These are phyloP conservation scores for Philopotamus ludificatus DNA, from an alignment of 1,140 invertebrate species.

Conservation along the genomic window DNA sequence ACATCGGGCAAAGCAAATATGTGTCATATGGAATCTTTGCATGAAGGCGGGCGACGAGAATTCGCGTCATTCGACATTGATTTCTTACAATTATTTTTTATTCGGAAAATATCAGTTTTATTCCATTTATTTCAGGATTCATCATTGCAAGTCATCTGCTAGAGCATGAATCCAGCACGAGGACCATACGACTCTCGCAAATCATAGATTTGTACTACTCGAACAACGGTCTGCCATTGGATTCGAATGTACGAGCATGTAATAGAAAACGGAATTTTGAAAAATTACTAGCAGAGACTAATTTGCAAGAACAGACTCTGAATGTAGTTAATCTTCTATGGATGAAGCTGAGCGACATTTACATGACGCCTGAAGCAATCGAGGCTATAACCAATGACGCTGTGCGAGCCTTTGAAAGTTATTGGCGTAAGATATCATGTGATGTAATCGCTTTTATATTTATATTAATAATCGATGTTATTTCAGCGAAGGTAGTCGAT, in stretches of 20 bases:
- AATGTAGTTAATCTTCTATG: slow-evolving; percentile 51
- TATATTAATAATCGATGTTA: slow-evolving; percentile 4
- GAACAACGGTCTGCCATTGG: slow-evolving; percentile 58
- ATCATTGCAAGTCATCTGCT: slow-evolving; percentile 59
- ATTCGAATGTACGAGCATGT: slow-evolving; percentile 58
- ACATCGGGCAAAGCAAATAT: no score
- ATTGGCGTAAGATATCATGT: slow-evolving; percentile 49
- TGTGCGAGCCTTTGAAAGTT: slow-evolving; percentile 48
- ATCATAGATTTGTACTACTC: slow-evolving; percentile 71
- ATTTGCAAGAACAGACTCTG: slow-evolving; percentile 48
- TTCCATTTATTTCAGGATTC: slow-evolving; percentile 52
- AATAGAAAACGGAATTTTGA: slow-evolving; percentile 55
- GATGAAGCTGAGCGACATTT: slow-evolving; percentile 50
- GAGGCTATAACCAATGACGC: slow-evolving; percentile 48
- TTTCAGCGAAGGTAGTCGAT: slow-evolving; percentile 37
- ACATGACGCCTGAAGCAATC: slow-evolving; percentile 49
- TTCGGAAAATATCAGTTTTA: neutral
- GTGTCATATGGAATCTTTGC: no score
- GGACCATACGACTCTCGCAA: slow-evolving; percentile 61
- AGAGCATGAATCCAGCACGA: slow-evolving; percentile 53
- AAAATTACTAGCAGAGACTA: slow-evolving; percentile 46
- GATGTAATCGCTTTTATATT: neutral
- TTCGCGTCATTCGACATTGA: no score
- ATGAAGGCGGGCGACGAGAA: no score
- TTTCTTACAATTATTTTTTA: slow-evolving; percentile 19